A percentile compares a stretch with the other conserved stretches of the same genome.
Evolutionary conservation across 2,113 vertebrate genomes (phyloP).

Genomic region (Ciconia maguari): DNA sequence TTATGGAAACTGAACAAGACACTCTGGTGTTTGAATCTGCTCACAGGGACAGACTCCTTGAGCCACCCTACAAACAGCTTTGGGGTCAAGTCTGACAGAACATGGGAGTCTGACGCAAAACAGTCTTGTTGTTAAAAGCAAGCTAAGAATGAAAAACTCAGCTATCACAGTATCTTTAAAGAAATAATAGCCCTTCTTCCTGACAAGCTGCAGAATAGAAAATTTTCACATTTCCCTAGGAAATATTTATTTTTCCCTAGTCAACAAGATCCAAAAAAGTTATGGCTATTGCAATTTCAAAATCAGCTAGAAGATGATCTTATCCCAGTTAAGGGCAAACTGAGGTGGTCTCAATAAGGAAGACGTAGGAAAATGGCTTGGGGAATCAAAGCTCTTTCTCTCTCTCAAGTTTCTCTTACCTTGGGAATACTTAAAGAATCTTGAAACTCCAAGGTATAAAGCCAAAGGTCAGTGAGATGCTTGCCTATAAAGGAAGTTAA

Average conservation of each 20-base stretch:
- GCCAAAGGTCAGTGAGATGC: conserved; percentile 60
- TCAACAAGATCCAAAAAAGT: background rate
- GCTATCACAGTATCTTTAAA: background rate
- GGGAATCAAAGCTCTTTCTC: conserved; percentile 17
- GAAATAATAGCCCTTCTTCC: background rate
- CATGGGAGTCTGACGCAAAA: background rate
- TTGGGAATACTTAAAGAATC: conserved; percentile 62
- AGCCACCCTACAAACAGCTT: background rate
- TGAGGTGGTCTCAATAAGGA: background rate
- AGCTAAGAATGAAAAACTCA: background rate
- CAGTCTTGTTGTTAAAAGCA: background rate
- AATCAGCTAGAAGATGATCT: background rate
- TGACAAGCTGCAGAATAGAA: background rate
- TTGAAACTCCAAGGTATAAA: conserved; percentile 65
- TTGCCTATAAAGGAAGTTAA: conserved; percentile 70
- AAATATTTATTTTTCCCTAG: background rate
- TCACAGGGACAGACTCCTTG: background rate
- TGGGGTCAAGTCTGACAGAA: background rate
- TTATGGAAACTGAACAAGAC: background rate
- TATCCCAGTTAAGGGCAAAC: background rate
- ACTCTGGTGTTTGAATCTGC: background rate
- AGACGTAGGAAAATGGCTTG: background rate
- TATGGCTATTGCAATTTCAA: background rate
- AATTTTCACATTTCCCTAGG: background rate
- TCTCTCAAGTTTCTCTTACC: conserved; percentile 59